A percentile compares a stretch with the other conserved stretches of the same genome.
Conservation (phyloP, 2,797 vertebrate species). For the Tiaroga cobitis region DNA sequence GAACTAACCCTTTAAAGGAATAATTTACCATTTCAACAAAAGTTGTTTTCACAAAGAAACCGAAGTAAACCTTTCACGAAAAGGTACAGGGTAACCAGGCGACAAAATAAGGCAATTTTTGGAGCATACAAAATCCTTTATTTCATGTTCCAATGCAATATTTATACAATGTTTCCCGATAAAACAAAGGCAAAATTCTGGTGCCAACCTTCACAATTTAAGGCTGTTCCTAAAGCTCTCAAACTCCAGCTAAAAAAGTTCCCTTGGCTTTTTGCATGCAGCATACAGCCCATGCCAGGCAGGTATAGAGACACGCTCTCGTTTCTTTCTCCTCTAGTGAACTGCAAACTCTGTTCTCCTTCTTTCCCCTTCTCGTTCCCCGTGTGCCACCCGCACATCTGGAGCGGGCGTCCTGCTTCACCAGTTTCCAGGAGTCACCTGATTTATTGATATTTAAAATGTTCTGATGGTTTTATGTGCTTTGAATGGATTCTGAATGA, state of each 20-base stretch:
- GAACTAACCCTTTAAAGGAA: background rate
- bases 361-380: conserved; percentile 72
- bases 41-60: background rate
- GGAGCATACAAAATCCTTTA: background rate
- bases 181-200: conserved; percentile 33
- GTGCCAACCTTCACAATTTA: conserved; percentile 24
- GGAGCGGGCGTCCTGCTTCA: conserved; percentile 84
- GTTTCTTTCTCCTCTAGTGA: conserved; percentile 63
- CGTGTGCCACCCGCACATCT: conserved; percentile 80
- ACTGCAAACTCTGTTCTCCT: conserved; percentile 55
- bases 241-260: conserved; percentile 22
- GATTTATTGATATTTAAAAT: conserved; percentile 90
- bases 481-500: conserved; percentile 72
- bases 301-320: conserved; percentile 51
- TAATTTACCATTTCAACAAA: background rate
- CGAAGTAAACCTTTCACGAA: background rate
- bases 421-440: conserved; percentile 85
- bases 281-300: conserved; percentile 44
- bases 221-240: conserved; percentile 25
- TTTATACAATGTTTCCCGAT: background rate
- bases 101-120: background rate
- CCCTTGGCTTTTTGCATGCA: conserved; percentile 51
- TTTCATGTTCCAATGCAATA: conserved; percentile 8
- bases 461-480: conserved; percentile 85
- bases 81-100: background rate